A percentile compares a stretch with the other conserved stretches of the same genome.
These are phyloP conservation scores for Stenodema calcarata DNA, from an alignment of 2,888 invertebrate species.

Conservation along the genomic window DNA sequence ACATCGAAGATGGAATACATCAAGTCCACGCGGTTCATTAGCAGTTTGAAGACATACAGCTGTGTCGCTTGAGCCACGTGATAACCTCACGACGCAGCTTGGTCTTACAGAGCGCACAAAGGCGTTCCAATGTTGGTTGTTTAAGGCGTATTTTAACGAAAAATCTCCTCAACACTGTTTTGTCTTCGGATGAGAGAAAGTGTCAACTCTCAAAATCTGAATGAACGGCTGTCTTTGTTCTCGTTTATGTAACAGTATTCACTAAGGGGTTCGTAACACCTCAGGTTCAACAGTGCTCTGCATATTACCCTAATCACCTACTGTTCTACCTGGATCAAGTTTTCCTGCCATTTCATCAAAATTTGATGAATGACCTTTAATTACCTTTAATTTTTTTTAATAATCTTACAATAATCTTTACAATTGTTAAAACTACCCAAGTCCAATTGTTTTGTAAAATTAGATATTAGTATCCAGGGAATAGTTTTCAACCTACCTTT, in stretches of 20 bases:
- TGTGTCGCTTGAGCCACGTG: not conserved
- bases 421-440: too few species aligned
- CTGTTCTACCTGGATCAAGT: too few species aligned
- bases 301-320: too few species aligned
- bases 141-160: not conserved
- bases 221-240: not conserved
- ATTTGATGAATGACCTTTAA: too few species aligned
- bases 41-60: not conserved
- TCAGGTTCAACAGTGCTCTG: too few species aligned
- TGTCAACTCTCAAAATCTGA: not conserved
- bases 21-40: not conserved
- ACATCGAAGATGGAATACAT: not conserved
- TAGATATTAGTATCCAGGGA: too few species aligned
- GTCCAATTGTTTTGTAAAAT: too few species aligned
- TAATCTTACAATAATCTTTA: too few species aligned
- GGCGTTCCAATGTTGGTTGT: not conserved
- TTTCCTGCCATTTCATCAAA: too few species aligned
- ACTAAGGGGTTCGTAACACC: not conserved
- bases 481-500: too few species aligned
- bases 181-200: not conserved
- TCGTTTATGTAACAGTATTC: not conserved
- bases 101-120: too few species aligned
- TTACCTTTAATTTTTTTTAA: too few species aligned
- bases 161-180: not conserved
- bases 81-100: not conserved